phyloP scores from a whole-genome alignment of 2,888 invertebrate species.

The Leptura quadrifasciata region DNA sequence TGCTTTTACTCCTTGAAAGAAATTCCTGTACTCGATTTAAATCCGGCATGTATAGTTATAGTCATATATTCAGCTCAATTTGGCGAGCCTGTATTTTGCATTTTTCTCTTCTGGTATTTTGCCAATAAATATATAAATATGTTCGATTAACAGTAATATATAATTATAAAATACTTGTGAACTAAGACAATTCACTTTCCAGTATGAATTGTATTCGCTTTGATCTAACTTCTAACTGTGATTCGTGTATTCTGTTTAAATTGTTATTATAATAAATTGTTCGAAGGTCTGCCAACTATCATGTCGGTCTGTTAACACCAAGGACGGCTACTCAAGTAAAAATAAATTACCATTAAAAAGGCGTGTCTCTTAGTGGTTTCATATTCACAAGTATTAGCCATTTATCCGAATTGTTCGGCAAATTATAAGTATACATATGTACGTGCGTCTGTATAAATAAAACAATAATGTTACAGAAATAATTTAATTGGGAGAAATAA shows the following conservation, averaged over 20 bases:
- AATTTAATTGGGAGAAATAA: background rate
- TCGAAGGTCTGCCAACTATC: constrained; percentile 27
- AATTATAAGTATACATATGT: background rate
- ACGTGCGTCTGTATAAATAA: background rate
- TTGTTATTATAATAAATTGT: constrained; percentile 20
- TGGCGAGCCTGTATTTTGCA: background rate
- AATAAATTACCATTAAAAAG: constrained; percentile 24
- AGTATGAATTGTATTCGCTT: background rate
- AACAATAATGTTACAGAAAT: background rate
- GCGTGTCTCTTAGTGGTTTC: constrained; percentile 18
- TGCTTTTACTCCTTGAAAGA: too few relatives aligned
- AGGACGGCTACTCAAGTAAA: constrained; percentile 24
- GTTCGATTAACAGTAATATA: background rate
- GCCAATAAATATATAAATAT: background rate
- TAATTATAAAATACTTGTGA: background rate
- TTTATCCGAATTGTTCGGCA: background rate
- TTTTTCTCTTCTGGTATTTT: background rate
- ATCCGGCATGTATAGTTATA: too few relatives aligned
- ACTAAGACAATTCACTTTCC: constrained; percentile 14
- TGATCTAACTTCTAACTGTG: constrained; percentile 14
- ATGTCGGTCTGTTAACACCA: constrained; percentile 17
- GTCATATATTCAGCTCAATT: too few relatives aligned
- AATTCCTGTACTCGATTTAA: too few relatives aligned
- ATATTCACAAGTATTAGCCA: constrained; percentile 10
- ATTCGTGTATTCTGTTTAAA: constrained; percentile 20